These are phyloP conservation scores for Peromyscus leucopus DNA, from an alignment of 2,113 vertebrate species.

Conservation along the genomic window DNA sequence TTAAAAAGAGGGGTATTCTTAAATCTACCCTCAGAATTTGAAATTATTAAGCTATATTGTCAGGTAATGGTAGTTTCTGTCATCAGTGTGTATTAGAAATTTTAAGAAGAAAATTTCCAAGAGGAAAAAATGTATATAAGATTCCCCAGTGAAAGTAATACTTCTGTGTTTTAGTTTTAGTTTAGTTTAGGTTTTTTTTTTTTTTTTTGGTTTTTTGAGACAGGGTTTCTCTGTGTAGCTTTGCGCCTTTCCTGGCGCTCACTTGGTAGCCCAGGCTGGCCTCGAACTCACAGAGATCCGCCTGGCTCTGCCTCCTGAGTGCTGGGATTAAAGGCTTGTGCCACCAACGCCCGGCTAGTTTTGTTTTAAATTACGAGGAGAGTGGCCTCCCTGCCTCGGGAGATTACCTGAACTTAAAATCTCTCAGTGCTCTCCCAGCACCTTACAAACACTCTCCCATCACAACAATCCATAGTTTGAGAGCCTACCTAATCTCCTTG, in stretches of 20 bases:
- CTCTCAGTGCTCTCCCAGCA: background rate
- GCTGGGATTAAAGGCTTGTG: too few species aligned
- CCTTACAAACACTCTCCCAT: background rate
- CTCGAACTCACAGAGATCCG: too few species aligned
- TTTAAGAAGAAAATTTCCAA: conserved; percentile 33
- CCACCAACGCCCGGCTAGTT: too few species aligned
- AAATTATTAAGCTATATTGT: background rate
- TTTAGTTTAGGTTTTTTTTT: too few species aligned
- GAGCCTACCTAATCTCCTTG: background rate
- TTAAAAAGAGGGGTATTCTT: background rate
- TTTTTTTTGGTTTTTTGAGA: too few species aligned
- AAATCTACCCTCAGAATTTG: background rate
- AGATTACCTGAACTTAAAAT: conserved; percentile 37
- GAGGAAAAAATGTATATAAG: background rate
- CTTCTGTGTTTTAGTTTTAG: background rate
- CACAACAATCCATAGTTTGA: conserved; percentile 7
- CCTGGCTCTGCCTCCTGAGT: too few species aligned
- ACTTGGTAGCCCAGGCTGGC: too few species aligned
- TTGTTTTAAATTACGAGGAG: background rate
- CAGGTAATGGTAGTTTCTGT: conserved; percentile 19
- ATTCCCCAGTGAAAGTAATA: conserved; percentile 18
- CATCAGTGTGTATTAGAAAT: background rate
- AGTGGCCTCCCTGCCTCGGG: background rate
- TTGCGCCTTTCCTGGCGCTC: too few species aligned
- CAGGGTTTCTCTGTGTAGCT: too few species aligned